Evolutionary conservation across 64 coral and sea anemone species (phyloP), one percentile per base, ranked within the genome.

Genomic region (Pocillopora damicornis): DNA sequence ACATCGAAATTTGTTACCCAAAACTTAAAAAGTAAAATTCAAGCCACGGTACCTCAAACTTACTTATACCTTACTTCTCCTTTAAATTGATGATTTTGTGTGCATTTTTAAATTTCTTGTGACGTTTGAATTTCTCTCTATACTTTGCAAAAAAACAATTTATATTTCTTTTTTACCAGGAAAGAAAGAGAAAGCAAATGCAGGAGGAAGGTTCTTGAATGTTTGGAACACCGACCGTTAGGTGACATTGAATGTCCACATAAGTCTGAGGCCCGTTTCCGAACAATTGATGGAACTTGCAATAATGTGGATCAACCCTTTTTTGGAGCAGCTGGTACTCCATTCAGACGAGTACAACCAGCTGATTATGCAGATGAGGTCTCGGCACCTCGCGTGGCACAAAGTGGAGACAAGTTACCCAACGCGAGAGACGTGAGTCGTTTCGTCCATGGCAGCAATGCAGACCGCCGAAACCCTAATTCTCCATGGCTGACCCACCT

Each of bases 221-320:
- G 2, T 5, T 22, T 16, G 17, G 7, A 11, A 1, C 3, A 13
- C 1, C 51, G 17, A 4, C 15, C 1, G 5, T 16, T 8, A 4
- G 30, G 4, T 37, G 1, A 25, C 20, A 37, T 26, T 0, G 0
- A 9, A 73, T 85, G 4, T 51, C 42, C 42, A 51, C 3, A 51
- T 51, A 15, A 58, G 4, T 85, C 63, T 58, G 37, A 85, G 5
- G 81, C 81, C 38, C 35, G 20, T 57, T 85, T 58, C 13, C 71
- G 89, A 35, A 91, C 71, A 11, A 86, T 91, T 22, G 17, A 61
- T 91, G 89, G 89, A 69, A 77, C 18, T 0, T 61, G 80, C 59
- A 91, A 91, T 73, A 91, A 91, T 36, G 73, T 88, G 6, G 4
- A 22, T 18, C 42, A 88, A 22, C 37, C 34, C 45, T 2, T 3